These are phyloP conservation scores for Aeoliscus strigatus DNA, from an alignment of 2,797 vertebrate species.

Conservation along the genomic window DNA sequence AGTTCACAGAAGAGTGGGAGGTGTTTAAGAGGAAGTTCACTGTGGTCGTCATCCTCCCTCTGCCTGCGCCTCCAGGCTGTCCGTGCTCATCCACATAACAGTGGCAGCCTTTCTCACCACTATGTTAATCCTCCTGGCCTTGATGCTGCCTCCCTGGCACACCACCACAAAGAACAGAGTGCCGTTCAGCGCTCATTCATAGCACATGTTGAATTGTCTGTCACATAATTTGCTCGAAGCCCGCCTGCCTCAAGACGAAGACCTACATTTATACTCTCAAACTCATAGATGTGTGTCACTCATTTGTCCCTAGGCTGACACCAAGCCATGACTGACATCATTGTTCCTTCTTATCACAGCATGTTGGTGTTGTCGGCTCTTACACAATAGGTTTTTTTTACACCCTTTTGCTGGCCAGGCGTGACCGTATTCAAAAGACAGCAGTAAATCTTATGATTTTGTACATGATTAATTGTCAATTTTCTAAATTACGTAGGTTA, in stretches of 20 bases:
- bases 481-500: no score
- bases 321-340: conserved; percentile 45
- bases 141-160: conserved; percentile 32
- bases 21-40: conserved; percentile 43
- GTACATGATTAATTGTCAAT: no score
- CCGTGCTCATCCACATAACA: conserved; percentile 52
- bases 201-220: conserved; percentile 20
- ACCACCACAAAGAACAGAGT: conserved; percentile 48
- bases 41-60: conserved; percentile 55
- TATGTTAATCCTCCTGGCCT: conserved; percentile 63
- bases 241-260: conserved; percentile 19
- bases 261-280: conserved; percentile 11
- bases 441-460: no score
- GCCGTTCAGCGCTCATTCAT: conserved; percentile 28
- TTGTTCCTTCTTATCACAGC: conserved; percentile 53
- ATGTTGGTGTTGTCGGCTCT: conserved; percentile 58
- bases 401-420: conserved; percentile 47
- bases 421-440: conserved; percentile 58
- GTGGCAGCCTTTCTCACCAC: conserved; percentile 57
- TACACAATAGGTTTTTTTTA: conserved; percentile 62
- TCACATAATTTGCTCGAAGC: conserved; percentile 32
- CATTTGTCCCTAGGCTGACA: conserved; percentile 45
- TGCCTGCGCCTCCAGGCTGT: conserved; percentile 49
- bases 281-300: conserved; percentile 40
- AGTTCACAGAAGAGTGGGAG: conserved; percentile 39